Conservation (phyloP, 2,113 vertebrate genomes). For the Equus quagga region DNA sequence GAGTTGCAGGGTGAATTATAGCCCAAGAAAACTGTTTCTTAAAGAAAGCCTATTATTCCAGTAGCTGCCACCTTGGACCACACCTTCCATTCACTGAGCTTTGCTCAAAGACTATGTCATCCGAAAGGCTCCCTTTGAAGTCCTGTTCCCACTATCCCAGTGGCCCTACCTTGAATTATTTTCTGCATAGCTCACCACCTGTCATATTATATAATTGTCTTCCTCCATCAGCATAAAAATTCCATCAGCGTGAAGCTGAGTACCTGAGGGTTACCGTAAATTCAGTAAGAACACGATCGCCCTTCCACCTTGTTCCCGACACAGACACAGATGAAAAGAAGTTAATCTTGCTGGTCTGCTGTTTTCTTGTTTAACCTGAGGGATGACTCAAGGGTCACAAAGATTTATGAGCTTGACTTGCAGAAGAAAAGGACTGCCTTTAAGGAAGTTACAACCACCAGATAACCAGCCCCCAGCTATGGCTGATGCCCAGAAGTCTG, state of each 20-base stretch:
- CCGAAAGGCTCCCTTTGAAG: background rate
- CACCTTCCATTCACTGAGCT: rapidly evolving
- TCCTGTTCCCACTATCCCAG: background rate
- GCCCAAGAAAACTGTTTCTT: background rate
- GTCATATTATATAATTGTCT: background rate
- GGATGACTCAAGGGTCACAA: no score
- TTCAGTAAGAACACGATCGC: no score
- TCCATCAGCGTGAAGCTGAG: rapidly evolving
- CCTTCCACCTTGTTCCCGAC: no score
- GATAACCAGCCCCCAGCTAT: no score
- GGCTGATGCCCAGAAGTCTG: no score
- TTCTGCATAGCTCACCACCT: background rate
- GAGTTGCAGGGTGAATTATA: rapidly evolving
- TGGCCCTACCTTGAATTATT: background rate
- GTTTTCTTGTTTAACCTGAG: no score
- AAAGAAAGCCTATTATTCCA: rapidly evolving
- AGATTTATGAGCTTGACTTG: no score
- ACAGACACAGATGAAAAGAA: no score
- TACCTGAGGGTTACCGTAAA: no score
- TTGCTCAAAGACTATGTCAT: background rate
- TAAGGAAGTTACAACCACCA: no score
- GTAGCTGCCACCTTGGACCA: rapidly evolving
- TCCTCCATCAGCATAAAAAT: background rate
- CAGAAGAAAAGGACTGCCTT: no score
- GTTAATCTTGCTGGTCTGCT: no score